Conservation (phyloP, 2,113 vertebrate species). For the Kobus ellipsiprymnus region DNA sequence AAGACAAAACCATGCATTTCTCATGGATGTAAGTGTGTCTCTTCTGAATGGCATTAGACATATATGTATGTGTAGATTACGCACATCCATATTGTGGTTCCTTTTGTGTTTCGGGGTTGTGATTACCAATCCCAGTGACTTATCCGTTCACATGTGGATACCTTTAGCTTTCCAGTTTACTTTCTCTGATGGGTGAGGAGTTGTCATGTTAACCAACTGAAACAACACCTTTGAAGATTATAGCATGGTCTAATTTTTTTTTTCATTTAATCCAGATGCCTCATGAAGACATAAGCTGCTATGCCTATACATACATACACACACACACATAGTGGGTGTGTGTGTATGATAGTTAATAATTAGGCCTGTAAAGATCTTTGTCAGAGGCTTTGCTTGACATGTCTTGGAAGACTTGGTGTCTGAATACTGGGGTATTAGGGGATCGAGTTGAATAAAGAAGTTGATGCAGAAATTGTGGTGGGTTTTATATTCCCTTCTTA, state of each 20-base stretch:
- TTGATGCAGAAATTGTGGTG: neutral
- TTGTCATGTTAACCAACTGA: conserved; percentile 14
- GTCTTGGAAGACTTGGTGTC: neutral
- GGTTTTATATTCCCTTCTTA: neutral
- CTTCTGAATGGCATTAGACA: neutral
- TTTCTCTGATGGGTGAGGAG: neutral
- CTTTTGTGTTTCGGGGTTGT: neutral
- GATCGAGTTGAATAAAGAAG: neutral
- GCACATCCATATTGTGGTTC: neutral
- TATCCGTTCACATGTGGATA: neutral
- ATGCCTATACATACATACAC: neutral
- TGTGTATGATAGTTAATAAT: neutral
- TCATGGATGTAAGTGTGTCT: neutral
- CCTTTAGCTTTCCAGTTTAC: conserved; percentile 4
- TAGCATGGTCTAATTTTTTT: neutral
- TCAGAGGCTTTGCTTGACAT: neutral
- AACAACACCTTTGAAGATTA: conserved; percentile 6
- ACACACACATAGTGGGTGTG: no score
- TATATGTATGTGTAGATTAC: neutral
- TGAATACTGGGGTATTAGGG: neutral
- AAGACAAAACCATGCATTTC: neutral
- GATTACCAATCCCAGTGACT: neutral
- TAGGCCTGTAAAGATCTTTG: neutral
- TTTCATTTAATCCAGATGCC: conserved; percentile 23
- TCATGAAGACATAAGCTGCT: conserved; percentile 35